phyloP scores from a whole-genome alignment of 2,797 vertebrate genomes.

The Urosaurus nigricauda region DNA sequence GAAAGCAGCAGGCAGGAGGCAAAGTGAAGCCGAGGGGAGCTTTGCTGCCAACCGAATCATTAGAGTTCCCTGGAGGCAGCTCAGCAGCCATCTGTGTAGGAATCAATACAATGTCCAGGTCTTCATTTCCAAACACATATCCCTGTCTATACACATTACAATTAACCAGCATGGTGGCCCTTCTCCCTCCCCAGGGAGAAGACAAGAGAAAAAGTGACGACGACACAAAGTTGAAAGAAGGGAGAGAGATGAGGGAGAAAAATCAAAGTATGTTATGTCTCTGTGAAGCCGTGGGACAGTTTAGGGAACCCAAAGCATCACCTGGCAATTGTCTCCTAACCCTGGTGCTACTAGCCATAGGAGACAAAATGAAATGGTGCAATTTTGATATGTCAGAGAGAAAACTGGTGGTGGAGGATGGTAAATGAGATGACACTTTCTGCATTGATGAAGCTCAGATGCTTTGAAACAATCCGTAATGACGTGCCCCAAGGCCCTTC shows the following conservation, averaged over 20 bases:
- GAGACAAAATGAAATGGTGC: too few species aligned
- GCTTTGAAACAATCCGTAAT: not conserved
- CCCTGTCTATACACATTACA: conserved; percentile 25
- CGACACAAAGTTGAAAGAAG: not conserved
- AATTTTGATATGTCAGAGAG: not conserved
- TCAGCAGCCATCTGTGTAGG: conserved; percentile 18
- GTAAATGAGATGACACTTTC: not conserved
- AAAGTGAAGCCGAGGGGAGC: not conserved
- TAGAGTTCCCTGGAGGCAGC: not conserved
- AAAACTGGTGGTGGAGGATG: not conserved
- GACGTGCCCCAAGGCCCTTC: too few species aligned
- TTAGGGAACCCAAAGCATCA: too few species aligned
- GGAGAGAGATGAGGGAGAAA: not conserved
- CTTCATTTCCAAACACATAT: conserved; percentile 29
- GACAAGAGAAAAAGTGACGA: not conserved
- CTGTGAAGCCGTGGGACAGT: too few species aligned
- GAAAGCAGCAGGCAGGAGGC: not conserved
- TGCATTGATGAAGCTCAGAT: not conserved
- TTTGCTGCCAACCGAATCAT: not conserved
- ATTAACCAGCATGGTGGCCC: conserved; percentile 10
- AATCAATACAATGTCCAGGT: conserved; percentile 24
- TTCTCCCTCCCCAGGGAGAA: not conserved
- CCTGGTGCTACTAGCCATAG: not conserved
- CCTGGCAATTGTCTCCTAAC: not conserved
- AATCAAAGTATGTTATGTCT: too few species aligned